These are phyloP conservation scores for Philantomba maxwellii DNA, from an alignment of 2,113 vertebrate genomes.

Conservation along the genomic window DNA sequence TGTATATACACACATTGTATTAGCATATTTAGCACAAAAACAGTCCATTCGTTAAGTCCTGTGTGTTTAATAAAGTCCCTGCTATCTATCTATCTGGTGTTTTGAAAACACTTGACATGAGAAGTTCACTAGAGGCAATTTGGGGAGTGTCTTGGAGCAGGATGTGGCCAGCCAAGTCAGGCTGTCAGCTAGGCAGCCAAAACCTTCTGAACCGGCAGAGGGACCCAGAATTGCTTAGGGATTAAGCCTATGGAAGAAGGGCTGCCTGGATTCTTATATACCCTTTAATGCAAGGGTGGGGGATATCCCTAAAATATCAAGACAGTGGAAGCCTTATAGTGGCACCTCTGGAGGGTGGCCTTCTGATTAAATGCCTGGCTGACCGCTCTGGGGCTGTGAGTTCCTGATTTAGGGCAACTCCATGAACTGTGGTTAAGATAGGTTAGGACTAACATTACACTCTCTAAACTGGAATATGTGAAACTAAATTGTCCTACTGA, in stretches of 20 bases:
- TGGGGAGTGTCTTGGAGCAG: background rate
- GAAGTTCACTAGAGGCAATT: background rate
- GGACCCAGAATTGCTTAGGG: background rate
- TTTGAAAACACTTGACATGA: background rate
- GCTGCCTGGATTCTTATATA: background rate
- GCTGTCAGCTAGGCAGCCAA: background rate
- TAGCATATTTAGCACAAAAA: background rate
- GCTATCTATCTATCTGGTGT: background rate
- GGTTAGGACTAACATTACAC: background rate
- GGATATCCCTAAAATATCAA: background rate
- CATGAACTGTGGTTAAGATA: background rate
- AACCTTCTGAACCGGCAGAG: background rate
- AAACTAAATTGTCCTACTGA: background rate
- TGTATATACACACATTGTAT: background rate
- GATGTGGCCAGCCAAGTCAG: background rate
- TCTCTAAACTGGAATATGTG: background rate
- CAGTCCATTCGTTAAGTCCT: background rate
- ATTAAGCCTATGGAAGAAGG: background rate
- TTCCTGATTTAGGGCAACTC: background rate
- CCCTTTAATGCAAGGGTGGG: background rate
- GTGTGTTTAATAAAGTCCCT: background rate
- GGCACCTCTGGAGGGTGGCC: background rate
- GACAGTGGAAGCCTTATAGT: background rate
- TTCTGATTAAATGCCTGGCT: background rate
- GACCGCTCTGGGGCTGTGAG: background rate